A percentile compares a stretch with the other conserved stretches of the same genome.
Conservation (phyloP, 2,888 invertebrate species). For the Epinotia brunnichana region DNA sequence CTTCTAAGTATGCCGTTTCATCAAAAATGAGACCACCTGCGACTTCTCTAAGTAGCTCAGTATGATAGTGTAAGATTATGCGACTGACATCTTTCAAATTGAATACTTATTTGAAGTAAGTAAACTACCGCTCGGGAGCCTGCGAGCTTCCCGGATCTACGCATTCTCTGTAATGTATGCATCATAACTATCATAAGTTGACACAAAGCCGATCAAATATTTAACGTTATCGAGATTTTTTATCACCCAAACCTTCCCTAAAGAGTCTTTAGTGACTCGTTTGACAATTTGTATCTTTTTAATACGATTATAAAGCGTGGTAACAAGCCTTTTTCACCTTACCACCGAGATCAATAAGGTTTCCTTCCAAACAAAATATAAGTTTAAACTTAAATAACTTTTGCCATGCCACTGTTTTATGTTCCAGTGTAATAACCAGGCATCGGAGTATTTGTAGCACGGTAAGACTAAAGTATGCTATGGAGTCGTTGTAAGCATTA, state of each 20-base stretch:
- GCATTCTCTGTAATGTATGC: too few relatives aligned
- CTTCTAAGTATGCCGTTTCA: constrained; percentile 21
- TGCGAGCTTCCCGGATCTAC: constrained; percentile 46
- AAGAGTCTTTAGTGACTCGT: constrained; percentile 61
- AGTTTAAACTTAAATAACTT: background rate
- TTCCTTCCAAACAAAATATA: background rate
- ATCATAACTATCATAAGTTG: constrained; percentile 72
- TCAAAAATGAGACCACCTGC: constrained; percentile 32
- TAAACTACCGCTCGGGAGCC: constrained; percentile 14
- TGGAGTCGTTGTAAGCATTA: too few relatives aligned
- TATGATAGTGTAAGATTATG: constrained; percentile 21
- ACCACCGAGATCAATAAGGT: background rate
- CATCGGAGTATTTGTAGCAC: too few relatives aligned
- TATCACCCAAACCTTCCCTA: constrained; percentile 47
- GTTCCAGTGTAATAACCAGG: too few relatives aligned
- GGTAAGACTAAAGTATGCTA: too few relatives aligned
- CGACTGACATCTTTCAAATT: constrained; percentile 31
- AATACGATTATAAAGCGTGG: constrained; percentile 71
- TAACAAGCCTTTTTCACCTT: constrained; percentile 43
- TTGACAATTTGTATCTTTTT: constrained; percentile 65
- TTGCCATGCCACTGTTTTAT: too few relatives aligned
- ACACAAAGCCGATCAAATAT: constrained; percentile 80
- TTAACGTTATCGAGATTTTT: constrained; percentile 74
- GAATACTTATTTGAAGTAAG: constrained; percentile 15
- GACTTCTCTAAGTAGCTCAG: constrained; percentile 9